These are phyloP conservation scores for Carettochelys insculpta DNA, from an alignment of 2,113 vertebrate genomes.

Conservation along the genomic window DNA sequence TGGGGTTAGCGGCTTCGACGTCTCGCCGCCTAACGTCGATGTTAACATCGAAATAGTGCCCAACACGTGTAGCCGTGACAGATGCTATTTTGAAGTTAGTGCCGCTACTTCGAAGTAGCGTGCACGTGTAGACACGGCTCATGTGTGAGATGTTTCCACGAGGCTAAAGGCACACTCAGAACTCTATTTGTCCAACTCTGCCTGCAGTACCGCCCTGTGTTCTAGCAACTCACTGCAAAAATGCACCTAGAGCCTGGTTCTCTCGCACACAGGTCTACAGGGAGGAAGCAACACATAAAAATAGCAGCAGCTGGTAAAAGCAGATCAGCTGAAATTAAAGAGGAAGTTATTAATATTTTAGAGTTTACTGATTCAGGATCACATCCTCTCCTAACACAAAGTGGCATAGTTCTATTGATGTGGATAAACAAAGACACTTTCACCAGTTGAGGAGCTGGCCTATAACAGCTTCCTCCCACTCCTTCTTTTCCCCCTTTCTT, in stretches of 20 bases:
- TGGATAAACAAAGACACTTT: background rate
- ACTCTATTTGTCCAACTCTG: background rate
- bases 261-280: background rate
- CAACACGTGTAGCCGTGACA: no score
- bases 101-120: no score
- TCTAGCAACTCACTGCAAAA: slow-evolving; percentile 12
- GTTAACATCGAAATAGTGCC: no score
- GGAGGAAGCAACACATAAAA: slow-evolving; percentile 36
- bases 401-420: background rate
- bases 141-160: slow-evolving; percentile 54
- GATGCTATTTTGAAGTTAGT: no score
- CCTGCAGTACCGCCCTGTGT: background rate
- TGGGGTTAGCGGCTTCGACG: no score
- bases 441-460: background rate
- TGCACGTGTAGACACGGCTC: no score
- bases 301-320: slow-evolving; percentile 18
- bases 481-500: background rate
- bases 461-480: background rate
- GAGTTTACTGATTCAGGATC: background rate
- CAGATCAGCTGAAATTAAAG: slow-evolving; percentile 17
- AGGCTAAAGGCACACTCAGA: background rate
- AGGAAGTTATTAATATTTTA: slow-evolving; percentile 14
- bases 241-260: slow-evolving; percentile 41
- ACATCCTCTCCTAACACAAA: background rate
- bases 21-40: no score